Evolutionary conservation across 2,888 invertebrate species (phyloP).

Genomic region (Nudaria mundana): DNA sequence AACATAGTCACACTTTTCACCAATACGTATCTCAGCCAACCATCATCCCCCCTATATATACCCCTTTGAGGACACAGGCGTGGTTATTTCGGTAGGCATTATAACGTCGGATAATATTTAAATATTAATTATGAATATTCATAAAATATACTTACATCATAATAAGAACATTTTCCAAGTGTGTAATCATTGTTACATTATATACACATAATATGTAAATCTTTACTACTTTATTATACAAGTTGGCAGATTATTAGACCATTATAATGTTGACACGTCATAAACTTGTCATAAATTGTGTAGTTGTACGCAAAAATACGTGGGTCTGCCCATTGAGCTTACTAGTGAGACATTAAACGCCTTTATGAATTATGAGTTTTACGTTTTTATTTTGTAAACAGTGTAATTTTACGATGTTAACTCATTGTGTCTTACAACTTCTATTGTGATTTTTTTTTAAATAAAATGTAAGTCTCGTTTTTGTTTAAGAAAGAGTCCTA

Average conservation of each 20-base stretch:
- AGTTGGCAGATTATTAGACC: slow-evolving; percentile 32
- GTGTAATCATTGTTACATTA: slow-evolving; percentile 24
- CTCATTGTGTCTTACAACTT: no score
- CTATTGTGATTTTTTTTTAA: slow-evolving; percentile 19
- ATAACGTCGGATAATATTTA: no score
- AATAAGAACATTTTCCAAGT: slow-evolving; percentile 23
- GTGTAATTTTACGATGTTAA: slow-evolving; percentile 17
- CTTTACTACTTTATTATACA: slow-evolving; percentile 26
- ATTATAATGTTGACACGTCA: slow-evolving; percentile 44
- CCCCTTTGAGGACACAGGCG: no score
- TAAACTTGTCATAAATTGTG: slow-evolving; percentile 38
- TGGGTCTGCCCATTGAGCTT: slow-evolving; percentile 32
- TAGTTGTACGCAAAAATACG: slow-evolving; percentile 25
- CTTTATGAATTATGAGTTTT: slow-evolving; percentile 12
- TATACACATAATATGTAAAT: slow-evolving; percentile 15
- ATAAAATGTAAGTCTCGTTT: slow-evolving; percentile 8
- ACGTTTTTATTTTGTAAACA: slow-evolving; percentile 15
- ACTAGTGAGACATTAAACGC: slow-evolving; percentile 3
- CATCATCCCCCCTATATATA: no score
- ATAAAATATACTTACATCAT: no score
- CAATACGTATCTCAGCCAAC: no score
- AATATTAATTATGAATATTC: no score
- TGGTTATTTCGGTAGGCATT: no score
- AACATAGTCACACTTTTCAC: no score
- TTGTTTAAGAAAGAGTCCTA: slow-evolving; percentile 8